These are phyloP conservation scores for Megastigmus dorsalis DNA, from an alignment of 2,888 invertebrate genomes.

Conservation along the genomic window DNA sequence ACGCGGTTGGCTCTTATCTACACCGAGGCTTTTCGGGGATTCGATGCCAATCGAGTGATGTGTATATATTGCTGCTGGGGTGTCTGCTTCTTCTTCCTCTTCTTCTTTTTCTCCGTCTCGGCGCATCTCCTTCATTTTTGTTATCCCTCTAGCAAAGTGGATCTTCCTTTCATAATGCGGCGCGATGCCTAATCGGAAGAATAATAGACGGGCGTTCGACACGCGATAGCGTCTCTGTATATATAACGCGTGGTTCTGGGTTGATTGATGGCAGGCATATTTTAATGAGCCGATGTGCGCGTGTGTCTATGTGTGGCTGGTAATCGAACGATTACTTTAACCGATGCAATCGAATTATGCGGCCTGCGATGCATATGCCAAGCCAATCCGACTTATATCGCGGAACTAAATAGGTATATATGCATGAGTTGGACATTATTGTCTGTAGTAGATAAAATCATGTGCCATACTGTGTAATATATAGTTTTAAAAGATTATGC, in stretches of 20 bases:
- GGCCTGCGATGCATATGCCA: too few relatives aligned
- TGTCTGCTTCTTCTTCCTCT: background rate
- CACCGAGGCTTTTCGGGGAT: constrained; percentile 34
- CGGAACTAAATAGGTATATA: too few relatives aligned
- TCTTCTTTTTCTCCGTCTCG: too few relatives aligned
- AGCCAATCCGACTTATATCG: too few relatives aligned
- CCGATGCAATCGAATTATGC: too few relatives aligned
- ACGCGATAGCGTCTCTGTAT: background rate
- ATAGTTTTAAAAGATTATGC: too few relatives aligned
- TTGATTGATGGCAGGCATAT: constrained; percentile 24
- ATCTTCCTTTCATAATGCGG: background rate
- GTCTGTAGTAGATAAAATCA: too few relatives aligned
- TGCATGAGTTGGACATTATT: too few relatives aligned
- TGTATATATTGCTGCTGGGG: constrained; percentile 13
- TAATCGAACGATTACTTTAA: too few relatives aligned
- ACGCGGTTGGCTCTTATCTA: constrained; percentile 27
- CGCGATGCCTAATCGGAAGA: constrained; percentile 42
- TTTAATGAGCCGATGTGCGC: constrained; percentile 14
- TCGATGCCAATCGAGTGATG: constrained; percentile 49
- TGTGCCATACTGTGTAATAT: too few relatives aligned
- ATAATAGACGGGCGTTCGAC: constrained; percentile 38
- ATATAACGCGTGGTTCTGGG: background rate
- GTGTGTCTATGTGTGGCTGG: too few relatives aligned
- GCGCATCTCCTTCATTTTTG: too few relatives aligned
- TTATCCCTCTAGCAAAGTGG: constrained; percentile 36